Evolutionary conservation across 2,888 invertebrate species (phyloP).

Genomic region (Hyalella azteca): DNA sequence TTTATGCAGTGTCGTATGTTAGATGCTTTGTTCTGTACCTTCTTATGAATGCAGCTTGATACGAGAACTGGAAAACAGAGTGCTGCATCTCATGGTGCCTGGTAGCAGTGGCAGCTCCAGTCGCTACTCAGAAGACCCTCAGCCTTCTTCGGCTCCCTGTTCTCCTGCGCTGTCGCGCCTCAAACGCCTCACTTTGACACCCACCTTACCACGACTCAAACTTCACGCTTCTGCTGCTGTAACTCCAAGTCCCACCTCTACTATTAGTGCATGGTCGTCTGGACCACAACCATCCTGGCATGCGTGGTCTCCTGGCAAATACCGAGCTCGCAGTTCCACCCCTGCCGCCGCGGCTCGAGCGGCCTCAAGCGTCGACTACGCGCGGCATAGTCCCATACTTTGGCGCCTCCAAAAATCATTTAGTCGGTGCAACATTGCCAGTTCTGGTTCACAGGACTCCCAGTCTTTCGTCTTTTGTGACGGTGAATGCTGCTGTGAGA

Average conservation of each 20-base stretch:
- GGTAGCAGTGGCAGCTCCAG: not conserved
- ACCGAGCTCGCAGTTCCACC: not conserved
- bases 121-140: not conserved
- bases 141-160: slow-evolving; percentile 12
- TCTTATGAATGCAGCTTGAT: slow-evolving; percentile 20
- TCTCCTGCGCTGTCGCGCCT: slow-evolving; percentile 32
- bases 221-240: not conserved
- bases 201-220: not conserved
- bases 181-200: not conserved
- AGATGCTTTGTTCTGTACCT: no score
- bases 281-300: no score
- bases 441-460: not conserved
- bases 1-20: no score
- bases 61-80: slow-evolving; percentile 19
- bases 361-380: not conserved
- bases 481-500: not conserved
- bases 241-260: not conserved
- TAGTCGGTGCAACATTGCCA: not conserved
- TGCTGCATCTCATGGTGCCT: slow-evolving; percentile 12
- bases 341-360: not conserved
- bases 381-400: not conserved
- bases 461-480: not conserved
- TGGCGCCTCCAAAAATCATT: not conserved
- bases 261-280: no score
- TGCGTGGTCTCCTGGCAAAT: no score